A percentile compares a stretch with the other conserved stretches of the same genome.
These are phyloP conservation scores for Macrophya annulata DNA, from an alignment of 2,888 invertebrate species.

Conservation along the genomic window DNA sequence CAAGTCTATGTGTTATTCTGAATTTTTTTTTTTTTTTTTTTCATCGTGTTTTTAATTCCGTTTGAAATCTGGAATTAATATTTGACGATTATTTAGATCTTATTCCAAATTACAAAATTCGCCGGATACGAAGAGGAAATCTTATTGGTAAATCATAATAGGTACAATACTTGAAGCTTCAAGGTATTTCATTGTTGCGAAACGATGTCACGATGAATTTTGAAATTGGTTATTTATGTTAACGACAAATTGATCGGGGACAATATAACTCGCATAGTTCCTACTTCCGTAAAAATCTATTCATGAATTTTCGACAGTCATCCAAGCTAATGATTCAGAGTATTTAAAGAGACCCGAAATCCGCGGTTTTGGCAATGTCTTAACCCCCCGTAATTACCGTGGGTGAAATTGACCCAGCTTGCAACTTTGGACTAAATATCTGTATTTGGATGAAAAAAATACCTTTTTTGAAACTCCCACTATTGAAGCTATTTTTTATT, in stretches of 20 bases:
- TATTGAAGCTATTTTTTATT: too few relatives aligned
- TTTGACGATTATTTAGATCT: neutral
- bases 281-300: neutral
- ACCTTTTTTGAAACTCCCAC: too few relatives aligned
- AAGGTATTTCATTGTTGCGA: neutral
- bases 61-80: neutral
- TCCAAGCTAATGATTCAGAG: conserved; percentile 26
- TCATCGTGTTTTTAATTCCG: neutral
- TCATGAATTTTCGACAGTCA: neutral
- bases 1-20: too few relatives aligned
- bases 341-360: conserved; percentile 7
- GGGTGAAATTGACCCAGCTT: too few relatives aligned
- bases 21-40: too few relatives aligned
- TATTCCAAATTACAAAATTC: neutral
- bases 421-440: too few relatives aligned
- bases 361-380: neutral
- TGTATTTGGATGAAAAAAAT: too few relatives aligned
- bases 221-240: conserved; percentile 12
- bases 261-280: conserved; percentile 18
- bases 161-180: neutral
- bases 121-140: neutral
- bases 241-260: neutral
- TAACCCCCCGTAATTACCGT: too few relatives aligned
- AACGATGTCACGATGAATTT: neutral
- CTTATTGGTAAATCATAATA: too few relatives aligned